Evolutionary conservation across 1,140 invertebrate genomes (phyloP), one percentile per base, ranked within the genome.

Genomic region (Lethrus apterus): DNA sequence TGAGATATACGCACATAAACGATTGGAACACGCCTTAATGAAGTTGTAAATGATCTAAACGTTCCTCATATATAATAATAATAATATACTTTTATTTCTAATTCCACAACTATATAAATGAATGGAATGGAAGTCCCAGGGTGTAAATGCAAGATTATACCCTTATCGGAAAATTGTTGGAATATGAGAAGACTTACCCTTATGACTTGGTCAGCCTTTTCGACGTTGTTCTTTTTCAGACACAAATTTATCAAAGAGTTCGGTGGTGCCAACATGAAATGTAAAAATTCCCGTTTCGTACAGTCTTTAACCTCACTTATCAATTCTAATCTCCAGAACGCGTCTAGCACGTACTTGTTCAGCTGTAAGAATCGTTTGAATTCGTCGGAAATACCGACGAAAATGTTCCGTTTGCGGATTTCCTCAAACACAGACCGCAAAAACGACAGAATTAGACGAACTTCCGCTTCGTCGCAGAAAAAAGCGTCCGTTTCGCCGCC

Each of bases 231-330:
- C 33, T 56, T 40, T 31, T 62, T 59, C 20, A 67, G 48, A 47
- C 65, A 60, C 15, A 63, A 48, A 35, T 61, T 51, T 36, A 67
- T 59, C n/a, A 67, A 44, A 14, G 57, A 54, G 30, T 63, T 55
- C 0, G 63, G 59, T 14, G 56, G 41, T 9, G 63, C 50, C 14
- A 65, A 42, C 62, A 67, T 64, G 33, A 61, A 63, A 43, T 56
- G 44, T n/a, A 67, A 21, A 15, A 64, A 41, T 13, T n/a, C 23
- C n/a, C 17, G 9, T 15, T 42, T 42, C 2, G 0, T 5, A 26
- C n/a, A 5, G 5, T 26, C 9, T 29, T 42, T 42, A 15, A 8
- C 10, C 1, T 17, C 29, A 15, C 3, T 42, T 42, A 65, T 44
- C n/a, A 47, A 15, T 29, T 63, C 57, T 14, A 64, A 42, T 41